phyloP scores from a whole-genome alignment of 2,797 vertebrate genomes.

The Halcyon leucocephala region DNA sequence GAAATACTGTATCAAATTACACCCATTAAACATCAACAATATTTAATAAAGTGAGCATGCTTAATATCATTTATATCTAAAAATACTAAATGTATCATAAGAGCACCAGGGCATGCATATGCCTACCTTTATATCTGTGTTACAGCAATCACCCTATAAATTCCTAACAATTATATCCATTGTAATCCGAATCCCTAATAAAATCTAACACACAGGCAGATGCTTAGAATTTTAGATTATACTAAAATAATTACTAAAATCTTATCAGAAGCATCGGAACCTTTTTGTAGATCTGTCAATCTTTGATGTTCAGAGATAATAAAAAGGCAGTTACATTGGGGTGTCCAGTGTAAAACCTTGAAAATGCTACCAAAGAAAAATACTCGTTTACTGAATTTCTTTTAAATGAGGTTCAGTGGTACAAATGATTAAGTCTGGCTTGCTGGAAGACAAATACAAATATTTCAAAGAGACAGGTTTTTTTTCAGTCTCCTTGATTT shows the following conservation, averaged over 20 bases:
- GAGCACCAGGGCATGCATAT: fast-evolving
- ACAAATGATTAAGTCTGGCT: neutral
- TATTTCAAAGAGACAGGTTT: fast-evolving
- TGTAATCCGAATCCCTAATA: neutral
- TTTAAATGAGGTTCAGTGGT: neutral
- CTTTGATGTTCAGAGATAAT: neutral
- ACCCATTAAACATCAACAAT: neutral
- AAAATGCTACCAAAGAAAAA: neutral
- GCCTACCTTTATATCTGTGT: neutral
- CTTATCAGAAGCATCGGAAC: neutral
- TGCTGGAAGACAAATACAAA: neutral
- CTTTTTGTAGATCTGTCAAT: neutral
- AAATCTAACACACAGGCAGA: neutral
- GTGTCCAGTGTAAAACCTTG: neutral
- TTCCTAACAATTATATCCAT: neutral
- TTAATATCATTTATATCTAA: neutral
- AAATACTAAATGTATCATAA: neutral
- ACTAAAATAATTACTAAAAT: neutral
- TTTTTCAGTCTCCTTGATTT: neutral
- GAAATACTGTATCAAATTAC: neutral
- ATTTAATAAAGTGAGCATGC: neutral
- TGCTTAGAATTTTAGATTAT: neutral
- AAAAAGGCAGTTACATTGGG: neutral
- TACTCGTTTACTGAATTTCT: neutral
- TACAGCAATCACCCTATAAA: neutral